Evolutionary conservation across 2,888 invertebrate genomes (phyloP), one percentile per base, ranked within the genome.

Genomic region (Oscheius sp.): DNA sequence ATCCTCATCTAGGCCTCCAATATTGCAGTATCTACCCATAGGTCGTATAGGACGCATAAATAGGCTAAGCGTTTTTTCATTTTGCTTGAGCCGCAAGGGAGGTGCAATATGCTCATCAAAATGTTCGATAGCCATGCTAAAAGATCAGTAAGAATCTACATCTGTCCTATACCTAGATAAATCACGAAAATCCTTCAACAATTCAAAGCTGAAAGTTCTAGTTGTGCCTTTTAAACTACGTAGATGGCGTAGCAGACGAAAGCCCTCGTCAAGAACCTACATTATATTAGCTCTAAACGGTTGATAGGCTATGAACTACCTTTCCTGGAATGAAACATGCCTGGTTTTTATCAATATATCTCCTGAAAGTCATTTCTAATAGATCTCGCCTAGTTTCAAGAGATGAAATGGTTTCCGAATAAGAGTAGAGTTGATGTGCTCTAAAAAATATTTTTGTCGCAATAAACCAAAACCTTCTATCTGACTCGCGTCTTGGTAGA

Each of bases 101-200:
- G 53, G 57, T 6, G 34, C 57, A n/a, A 57, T 34, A 20, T 3
- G 37, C 20, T 57, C 57, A 2, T 57, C 57, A 31, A 57, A 57
- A 25, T 57, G 57, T 12, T 57, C 57, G 12, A 57, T 57, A 10
- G 57, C 57, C 57, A 57, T 57, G 25, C 57, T 57, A 33, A 20
- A 57, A 57, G 33, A 12, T 15, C 17, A 12, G 12, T 20, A 5
- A 5, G 3, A 12, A n/a, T 12, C 17, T 5, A n/a, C n/a, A n/a
- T 3, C 12, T 23, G 12, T 23, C 2, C 3, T 25, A 2, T 20
- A 57, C 57, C 57, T 57, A 23, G 57, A 57, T 15, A 57, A 23
- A 57, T 57, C 57, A 8, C 57, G 10, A 31, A 57, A 37, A 6
- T 57, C 57, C 20, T 39, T 34, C 17, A 57, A 20, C 10, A 57